Evolutionary conservation across 2,888 invertebrate species (phyloP).

Genomic region (Oligia fasciuncula): DNA sequence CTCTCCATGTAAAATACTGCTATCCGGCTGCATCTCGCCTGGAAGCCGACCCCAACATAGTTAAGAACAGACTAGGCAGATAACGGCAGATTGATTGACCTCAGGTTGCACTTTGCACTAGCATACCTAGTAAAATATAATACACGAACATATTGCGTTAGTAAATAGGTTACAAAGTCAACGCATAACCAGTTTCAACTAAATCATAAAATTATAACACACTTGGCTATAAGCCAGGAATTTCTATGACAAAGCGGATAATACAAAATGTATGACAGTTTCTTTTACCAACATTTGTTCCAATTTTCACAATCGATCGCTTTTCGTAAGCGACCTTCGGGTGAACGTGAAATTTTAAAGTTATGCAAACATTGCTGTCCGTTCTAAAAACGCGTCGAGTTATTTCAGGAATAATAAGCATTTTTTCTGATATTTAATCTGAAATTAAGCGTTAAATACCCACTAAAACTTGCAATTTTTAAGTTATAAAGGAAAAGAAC

Average conservation of each 20-base stretch:
- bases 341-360: conserved; percentile 24
- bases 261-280: conserved; percentile 19
- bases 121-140: not conserved
- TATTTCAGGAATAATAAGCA: not conserved
- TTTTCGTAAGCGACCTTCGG: conserved; percentile 41
- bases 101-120: no score
- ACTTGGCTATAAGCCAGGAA: conserved; percentile 24
- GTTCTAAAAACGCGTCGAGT: not conserved
- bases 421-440: no score
- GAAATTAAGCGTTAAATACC: not conserved
- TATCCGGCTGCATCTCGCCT: no score
- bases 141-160: not conserved
- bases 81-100: no score
- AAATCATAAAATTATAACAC: conserved; percentile 32
- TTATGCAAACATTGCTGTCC: conserved; percentile 12
- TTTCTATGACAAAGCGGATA: not conserved
- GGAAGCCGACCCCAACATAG: no score
- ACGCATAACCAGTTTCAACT: not conserved
- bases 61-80: no score
- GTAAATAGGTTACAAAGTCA: conserved; percentile 26
- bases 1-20: no score
- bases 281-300: conserved; percentile 11
- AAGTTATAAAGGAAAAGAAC: not conserved
- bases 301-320: conserved; percentile 26
- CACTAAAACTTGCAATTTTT: not conserved